phyloP scores from a whole-genome alignment of 2,888 invertebrate species.

The Morinoia aosen region DNA sequence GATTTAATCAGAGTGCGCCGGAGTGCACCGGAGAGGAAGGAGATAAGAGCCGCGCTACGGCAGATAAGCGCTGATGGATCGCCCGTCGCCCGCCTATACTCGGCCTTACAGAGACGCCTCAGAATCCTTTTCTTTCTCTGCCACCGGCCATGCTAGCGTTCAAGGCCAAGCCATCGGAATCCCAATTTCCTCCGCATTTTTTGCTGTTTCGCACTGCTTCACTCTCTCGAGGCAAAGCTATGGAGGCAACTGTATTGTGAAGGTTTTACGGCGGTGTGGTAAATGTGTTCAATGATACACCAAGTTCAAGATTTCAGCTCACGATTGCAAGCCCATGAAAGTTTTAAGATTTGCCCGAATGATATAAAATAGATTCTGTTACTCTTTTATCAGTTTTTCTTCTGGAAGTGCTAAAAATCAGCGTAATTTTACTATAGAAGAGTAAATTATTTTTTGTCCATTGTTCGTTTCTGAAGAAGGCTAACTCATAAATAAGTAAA shows the following conservation, averaged over 20 bases:
- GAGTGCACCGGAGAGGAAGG: slow-evolving; percentile 43
- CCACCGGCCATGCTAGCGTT: not conserved
- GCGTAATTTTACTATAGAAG: too few species aligned
- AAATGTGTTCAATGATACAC: not conserved
- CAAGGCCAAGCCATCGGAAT: not conserved
- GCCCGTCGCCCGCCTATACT: slow-evolving; percentile 17
- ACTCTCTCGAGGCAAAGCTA: not conserved
- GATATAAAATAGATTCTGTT: too few species aligned
- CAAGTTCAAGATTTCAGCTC: not conserved
- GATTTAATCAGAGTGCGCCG: slow-evolving; percentile 30
- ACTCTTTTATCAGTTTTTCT: too few species aligned
- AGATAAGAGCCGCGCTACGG: slow-evolving; percentile 35
- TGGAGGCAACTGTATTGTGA: too few species aligned
- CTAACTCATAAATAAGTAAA: too few species aligned
- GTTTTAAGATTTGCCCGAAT: not conserved
- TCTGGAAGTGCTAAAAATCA: too few species aligned
- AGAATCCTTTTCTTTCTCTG: not conserved
- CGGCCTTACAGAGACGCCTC: not conserved
- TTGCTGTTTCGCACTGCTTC: not conserved
- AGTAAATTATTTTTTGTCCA: too few species aligned
- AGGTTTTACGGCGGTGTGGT: not conserved
- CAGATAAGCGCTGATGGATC: slow-evolving; percentile 49
- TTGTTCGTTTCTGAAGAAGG: too few species aligned
- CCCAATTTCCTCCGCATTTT: not conserved
- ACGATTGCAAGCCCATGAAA: not conserved